Evolutionary conservation across 2,113 vertebrate species (phyloP), one percentile per base, ranked within the genome.

Genomic region (Salvelinus alpinus): DNA sequence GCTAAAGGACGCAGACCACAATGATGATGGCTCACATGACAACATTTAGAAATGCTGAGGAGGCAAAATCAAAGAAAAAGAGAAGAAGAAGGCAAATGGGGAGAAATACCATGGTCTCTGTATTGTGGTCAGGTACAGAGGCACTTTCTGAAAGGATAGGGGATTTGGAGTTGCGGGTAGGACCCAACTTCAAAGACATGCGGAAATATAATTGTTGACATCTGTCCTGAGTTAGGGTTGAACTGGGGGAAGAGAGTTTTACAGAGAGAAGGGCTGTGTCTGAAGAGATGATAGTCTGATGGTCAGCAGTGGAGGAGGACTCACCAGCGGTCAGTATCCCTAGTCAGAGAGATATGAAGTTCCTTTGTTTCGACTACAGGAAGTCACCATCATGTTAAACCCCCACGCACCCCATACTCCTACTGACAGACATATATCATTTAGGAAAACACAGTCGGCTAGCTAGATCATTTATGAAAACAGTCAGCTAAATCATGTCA

Each of bases 1-100:
- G 84, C 69, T 81, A 67, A 77, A 88, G 87, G 88, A 91, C 90
- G 75, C 80, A 85, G 83, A 64, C 80, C 70, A 80, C 86, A 81
- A 88, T 84, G 86, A 85, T 79, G 80, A 88, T 80, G 75, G 73
- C 18, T 48, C 83, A 82, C 71, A 18, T 83, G 78, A 89, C 84
- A 89, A 87, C 75, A 75, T 54, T 54, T 54, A 78, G 74, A 88
- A 88, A 82, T 85, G 93, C 92, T 93, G 91, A 93, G 87, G 54
- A 51, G 71, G 88, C 90, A 90, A 78, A 90, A 72, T 29, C 71
- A 68, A 1, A 64, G 66, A 76, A 79, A 72, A 51, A 78, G 29
- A 5, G 51, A 18, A 54, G 48, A 51, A 73, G 75, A 76, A 47
- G 75, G 64, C 76, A 83, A 79, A 77, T 62, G 66, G 75, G 71